phyloP scores from a whole-genome alignment of 2,797 vertebrate genomes.

The Acanthurus tractus region DNA sequence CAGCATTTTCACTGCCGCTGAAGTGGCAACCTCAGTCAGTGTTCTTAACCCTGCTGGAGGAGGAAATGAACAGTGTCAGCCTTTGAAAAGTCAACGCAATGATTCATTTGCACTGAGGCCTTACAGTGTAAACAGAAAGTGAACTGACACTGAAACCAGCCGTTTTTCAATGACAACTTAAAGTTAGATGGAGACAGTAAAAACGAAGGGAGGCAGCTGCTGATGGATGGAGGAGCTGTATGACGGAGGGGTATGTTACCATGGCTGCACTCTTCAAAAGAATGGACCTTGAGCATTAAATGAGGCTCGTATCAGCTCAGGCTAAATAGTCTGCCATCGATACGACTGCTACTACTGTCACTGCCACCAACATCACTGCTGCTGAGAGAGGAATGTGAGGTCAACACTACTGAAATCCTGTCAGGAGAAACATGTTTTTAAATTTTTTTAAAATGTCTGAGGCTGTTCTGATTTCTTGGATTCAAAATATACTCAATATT shows the following conservation, averaged over 20 bases:
- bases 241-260: conserved; percentile 38
- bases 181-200: neutral
- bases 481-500: neutral
- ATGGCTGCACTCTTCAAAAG: conserved; percentile 48
- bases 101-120: conserved; percentile 22
- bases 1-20: conserved; percentile 27
- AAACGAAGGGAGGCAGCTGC: conserved; percentile 10
- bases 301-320: conserved; percentile 22
- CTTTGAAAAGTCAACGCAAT: conserved; percentile 14
- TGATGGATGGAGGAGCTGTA: conserved; percentile 41
- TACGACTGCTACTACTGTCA: neutral
- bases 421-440: neutral
- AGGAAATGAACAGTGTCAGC: conserved; percentile 9
- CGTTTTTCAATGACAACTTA: conserved; percentile 17
- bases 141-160: conserved; percentile 8
- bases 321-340: conserved; percentile 28
- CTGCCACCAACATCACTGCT: neutral
- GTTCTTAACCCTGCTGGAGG: conserved; percentile 17
- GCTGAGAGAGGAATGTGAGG: neutral
- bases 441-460: neutral
- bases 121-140: conserved; percentile 7
- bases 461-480: neutral
- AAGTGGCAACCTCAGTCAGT: conserved; percentile 34
- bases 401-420: neutral
- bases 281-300: conserved; percentile 58